These are phyloP conservation scores for Drosophila meridionalis DNA, from an alignment of 2,888 invertebrate species.

Conservation along the genomic window DNA sequence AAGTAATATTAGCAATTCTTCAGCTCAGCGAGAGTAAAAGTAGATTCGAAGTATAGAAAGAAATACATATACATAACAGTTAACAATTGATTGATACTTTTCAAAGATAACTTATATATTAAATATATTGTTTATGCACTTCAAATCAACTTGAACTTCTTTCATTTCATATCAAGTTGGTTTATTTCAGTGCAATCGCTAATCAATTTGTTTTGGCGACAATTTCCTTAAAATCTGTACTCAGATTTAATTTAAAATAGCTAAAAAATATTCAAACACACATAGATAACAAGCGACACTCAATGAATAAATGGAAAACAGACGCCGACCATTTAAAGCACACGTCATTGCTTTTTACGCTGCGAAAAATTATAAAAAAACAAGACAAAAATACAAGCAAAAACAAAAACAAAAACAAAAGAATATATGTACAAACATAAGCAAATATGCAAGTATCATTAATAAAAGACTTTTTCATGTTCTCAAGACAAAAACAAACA, in stretches of 20 bases:
- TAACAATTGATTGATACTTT: background rate
- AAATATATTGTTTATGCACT: background rate
- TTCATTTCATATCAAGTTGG: background rate
- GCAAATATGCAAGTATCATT: conserved; percentile 25
- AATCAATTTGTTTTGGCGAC: conserved; percentile 5
- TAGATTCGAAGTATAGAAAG: background rate
- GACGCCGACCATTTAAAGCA: conserved; percentile 20
- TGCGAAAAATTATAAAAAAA: conserved; percentile 18
- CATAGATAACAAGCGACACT: conserved; percentile 13
- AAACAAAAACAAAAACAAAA: conserved; percentile 12
- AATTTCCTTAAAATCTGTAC: conserved; percentile 1
- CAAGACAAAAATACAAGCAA: background rate
- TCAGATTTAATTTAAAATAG: conserved; percentile 17
- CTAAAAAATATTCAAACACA: conserved; percentile 4
- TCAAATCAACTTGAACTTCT: background rate
- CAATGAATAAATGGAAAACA: conserved; percentile 22
- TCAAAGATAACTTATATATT: background rate
- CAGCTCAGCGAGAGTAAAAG: background rate
- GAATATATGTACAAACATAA: conserved; percentile 12
- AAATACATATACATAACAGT: background rate
- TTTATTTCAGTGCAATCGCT: background rate
- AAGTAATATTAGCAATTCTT: background rate
- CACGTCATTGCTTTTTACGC: conserved; percentile 54
- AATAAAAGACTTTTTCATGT: conserved; percentile 42
- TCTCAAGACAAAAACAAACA: conserved; percentile 23